Evolutionary conservation across 2,113 vertebrate genomes (phyloP).

Genomic region (Periophthalmodon schlosseri): DNA sequence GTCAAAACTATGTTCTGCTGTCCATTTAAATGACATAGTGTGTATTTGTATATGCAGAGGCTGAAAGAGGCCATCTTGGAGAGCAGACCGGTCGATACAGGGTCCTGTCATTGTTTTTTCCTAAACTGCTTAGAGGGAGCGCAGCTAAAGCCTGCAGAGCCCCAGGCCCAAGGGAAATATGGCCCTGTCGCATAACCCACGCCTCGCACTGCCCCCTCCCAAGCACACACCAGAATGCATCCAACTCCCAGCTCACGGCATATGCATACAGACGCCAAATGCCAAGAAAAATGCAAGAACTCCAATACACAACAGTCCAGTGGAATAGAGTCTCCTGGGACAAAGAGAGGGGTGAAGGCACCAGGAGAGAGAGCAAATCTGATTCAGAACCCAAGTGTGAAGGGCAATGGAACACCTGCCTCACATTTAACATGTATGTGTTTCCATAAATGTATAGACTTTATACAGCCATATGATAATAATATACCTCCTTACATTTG

Average conservation of each 20-base stretch:
- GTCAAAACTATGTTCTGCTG: background rate
- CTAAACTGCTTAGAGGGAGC: slow-evolving; percentile 80
- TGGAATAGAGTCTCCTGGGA: slow-evolving; percentile 36
- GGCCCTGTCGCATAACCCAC: slow-evolving; percentile 80
- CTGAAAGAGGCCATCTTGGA: slow-evolving; percentile 56
- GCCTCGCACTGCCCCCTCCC: slow-evolving; percentile 49
- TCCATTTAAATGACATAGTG: slow-evolving; percentile 8
- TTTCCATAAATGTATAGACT: background rate
- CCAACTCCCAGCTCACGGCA: slow-evolving; percentile 34
- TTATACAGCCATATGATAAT: background rate
- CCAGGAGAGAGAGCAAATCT: slow-evolving; percentile 67
- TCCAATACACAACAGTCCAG: slow-evolving; percentile 20
- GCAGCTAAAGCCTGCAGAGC: slow-evolving; percentile 80
- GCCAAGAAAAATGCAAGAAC: slow-evolving; percentile 28
- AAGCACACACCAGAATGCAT: slow-evolving; percentile 23
- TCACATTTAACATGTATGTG: slow-evolving; percentile 11
- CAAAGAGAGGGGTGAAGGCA: slow-evolving; percentile 26
- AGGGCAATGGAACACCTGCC: background rate
- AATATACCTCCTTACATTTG: background rate
- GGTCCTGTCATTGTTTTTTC: slow-evolving; percentile 80
- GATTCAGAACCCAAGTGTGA: slow-evolving; percentile 6
- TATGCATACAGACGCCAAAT: slow-evolving; percentile 25
- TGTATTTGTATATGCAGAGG: slow-evolving; percentile 22
- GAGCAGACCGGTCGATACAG: slow-evolving; percentile 68
- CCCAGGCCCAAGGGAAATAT: slow-evolving; percentile 79